Base-by-base conservation (phyloP, 2,797 vertebrate genomes). In the Callimico goeldii region DNA sequence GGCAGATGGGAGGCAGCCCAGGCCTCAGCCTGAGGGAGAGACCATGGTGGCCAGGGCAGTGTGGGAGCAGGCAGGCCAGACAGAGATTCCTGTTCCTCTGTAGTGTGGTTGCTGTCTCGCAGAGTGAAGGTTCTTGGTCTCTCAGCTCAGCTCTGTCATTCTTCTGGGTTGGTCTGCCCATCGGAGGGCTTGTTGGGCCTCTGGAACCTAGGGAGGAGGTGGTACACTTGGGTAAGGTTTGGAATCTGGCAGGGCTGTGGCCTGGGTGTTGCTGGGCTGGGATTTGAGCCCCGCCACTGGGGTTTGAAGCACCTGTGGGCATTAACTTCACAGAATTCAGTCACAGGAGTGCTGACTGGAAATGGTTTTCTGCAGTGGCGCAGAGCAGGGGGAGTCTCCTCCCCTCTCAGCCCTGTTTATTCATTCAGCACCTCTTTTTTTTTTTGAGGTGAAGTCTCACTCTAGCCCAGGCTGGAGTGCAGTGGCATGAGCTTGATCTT, bases 1-100 rank as follows among this genome's bases (percentile, higher is more conserved):
- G 94, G 86, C 97, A 95, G 97, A 98, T 95, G 97, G 96, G 48
- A 87, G 80, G 73, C 87, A 88, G 90, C 76, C 90, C 90, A 94
- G 90, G 85, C 52, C 76, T 80, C 52, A 57, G 80, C 89, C 79
- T 1, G 13, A 94, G 91, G 93, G 93, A 93, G 57, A 55, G 55
- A 76, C 76, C 0, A 0, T 61, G 73, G 70, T 72, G 55, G 39
- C 80, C 93, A 67, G 43, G 76, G 83, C 7, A 0, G 22, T 64
- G 39, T 95, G 94, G 85, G 77, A 72, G 73, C 39, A 73, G 95
- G 30, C 0, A 0, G 76, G 79, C 84, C 73, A 22, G 41, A 58
- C 4, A 11, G 14, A 89, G 48, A 5, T 46, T 86, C 46, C 70
- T 30, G n/a, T 36, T 77, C 50, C 67, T 84, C 76, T 24, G 0